Percentiles rank a stretch among this genome's conserved stretches.
Evolutionary conservation across 2,113 vertebrate genomes (phyloP).

Genomic region (Oreochromis aureus): DNA sequence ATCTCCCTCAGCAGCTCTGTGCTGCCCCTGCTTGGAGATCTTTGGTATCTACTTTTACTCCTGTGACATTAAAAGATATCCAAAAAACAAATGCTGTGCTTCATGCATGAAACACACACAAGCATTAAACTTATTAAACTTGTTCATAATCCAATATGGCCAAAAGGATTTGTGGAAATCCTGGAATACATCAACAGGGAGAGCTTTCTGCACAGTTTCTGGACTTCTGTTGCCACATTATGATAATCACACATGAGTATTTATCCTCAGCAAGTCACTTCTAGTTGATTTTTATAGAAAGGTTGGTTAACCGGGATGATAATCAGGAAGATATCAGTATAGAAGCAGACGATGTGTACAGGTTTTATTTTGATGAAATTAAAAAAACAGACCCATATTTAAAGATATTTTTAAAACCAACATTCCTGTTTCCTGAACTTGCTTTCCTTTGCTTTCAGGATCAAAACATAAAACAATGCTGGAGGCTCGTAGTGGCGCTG

Average conservation of each 20-base stretch:
- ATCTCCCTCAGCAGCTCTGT: not conserved
- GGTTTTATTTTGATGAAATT: not conserved
- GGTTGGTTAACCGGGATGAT: too few relatives aligned
- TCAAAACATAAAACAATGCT: slow-evolving; percentile 98
- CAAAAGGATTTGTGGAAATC: not conserved
- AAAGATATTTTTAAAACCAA: not conserved
- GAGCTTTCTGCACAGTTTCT: not conserved
- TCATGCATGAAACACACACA: not conserved
- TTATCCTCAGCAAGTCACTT: not conserved
- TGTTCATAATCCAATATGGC: not conserved
- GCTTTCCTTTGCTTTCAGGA: slow-evolving; percentile 64
- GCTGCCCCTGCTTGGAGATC: not conserved
- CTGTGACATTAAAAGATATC: not conserved
- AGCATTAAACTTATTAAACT: not conserved
- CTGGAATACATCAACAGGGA: not conserved
- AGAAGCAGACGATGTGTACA: not conserved
- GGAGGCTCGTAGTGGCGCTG: slow-evolving; percentile 91
- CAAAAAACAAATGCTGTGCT: not conserved
- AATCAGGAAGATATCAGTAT: not conserved
- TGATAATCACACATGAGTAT: not conserved
- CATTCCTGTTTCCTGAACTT: not conserved
- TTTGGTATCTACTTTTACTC: not conserved
- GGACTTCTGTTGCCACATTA: not conserved
- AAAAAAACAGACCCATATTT: not conserved
- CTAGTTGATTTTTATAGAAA: not conserved